phyloP scores from a whole-genome alignment of 2,888 invertebrate genomes.

The Caenorhabditis sp. region DNA sequence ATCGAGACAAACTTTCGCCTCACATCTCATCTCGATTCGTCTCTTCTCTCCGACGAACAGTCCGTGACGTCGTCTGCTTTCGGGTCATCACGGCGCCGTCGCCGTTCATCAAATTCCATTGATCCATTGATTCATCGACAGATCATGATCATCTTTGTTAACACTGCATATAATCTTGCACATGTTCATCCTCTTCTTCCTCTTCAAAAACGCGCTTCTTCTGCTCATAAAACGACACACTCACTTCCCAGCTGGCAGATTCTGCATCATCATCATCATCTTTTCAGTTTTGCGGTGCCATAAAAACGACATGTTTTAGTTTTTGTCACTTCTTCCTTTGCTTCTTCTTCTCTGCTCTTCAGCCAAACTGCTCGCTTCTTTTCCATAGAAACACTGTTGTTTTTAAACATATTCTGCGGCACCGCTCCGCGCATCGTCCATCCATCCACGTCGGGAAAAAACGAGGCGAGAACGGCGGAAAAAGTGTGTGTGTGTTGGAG shows the following conservation, averaged over 20 bases:
- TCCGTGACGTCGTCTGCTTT: constrained; percentile 40
- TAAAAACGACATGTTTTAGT: constrained; percentile 40
- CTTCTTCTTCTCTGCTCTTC: neutral
- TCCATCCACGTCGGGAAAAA: constrained; percentile 21
- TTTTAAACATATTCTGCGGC: too few species aligned
- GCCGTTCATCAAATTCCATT: constrained; percentile 36
- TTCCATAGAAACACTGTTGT: constrained; percentile 9
- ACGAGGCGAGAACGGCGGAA: constrained; percentile 10
- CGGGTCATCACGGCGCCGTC: too few species aligned
- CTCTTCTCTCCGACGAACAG: constrained; percentile 15
- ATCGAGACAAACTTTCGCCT: constrained; percentile 24
- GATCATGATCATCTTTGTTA: neutral
- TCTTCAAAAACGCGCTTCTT: neutral
- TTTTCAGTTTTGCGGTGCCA: constrained; percentile 40
- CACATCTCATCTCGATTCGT: constrained; percentile 10
- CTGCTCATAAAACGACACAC: constrained; percentile 57
- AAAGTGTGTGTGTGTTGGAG: constrained; percentile 27
- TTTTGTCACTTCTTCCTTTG: constrained; percentile 36
- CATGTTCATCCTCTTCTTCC: neutral
- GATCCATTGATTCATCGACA: neutral
- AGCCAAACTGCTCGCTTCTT: neutral
- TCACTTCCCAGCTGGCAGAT: constrained; percentile 51
- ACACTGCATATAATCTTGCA: neutral
- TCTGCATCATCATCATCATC: constrained; percentile 41
- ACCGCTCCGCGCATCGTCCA: neutral